A percentile compares a stretch with the other conserved stretches of the same genome.
Conservation (phyloP, 2,113 vertebrate genomes). For the Colistium nudipinnis region DNA sequence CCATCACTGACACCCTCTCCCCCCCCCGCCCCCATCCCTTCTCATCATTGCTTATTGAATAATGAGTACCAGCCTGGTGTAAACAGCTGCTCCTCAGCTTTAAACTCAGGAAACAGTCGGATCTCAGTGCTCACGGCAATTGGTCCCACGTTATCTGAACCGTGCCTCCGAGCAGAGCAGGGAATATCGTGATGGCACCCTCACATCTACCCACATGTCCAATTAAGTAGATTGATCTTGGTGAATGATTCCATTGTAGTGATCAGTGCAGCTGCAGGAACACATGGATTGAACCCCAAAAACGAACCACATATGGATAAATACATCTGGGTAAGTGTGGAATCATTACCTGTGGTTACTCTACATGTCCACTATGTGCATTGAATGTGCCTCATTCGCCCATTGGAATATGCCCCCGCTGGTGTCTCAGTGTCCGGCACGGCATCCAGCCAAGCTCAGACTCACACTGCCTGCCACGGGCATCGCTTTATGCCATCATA, state of each 20-base stretch:
- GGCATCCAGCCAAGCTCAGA: constrained; percentile 30
- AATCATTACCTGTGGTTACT: constrained; percentile 30
- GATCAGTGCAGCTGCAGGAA: neutral
- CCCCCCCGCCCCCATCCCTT: neutral
- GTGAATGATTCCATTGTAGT: constrained; percentile 3
- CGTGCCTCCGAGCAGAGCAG: constrained; percentile 17
- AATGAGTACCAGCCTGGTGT: constrained; percentile 47
- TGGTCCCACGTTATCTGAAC: constrained; percentile 41
- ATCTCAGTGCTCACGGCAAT: constrained; percentile 23
- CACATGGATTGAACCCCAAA: constrained; percentile 1
- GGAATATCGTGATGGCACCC: constrained; percentile 18
- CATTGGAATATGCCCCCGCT: constrained; percentile 31
- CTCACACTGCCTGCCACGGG: constrained; percentile 41
- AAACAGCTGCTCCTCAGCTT: constrained; percentile 4
- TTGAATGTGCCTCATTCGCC: constrained; percentile 25
- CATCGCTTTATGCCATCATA: constrained; percentile 21
- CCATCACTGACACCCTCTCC: neutral
- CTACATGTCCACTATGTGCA: constrained; percentile 44
- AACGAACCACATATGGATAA: constrained; percentile 3
- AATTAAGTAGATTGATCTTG: constrained; percentile 29
- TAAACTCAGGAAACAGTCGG: constrained; percentile 47
- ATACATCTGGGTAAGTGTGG: constrained; percentile 31
- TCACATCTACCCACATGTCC: constrained; percentile 10
- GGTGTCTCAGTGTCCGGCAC: constrained; percentile 37
- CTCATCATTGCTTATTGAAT: constrained; percentile 25